Evolutionary conservation across 1,140 invertebrate species (phyloP).

Genomic region (Papilio dardanus): DNA sequence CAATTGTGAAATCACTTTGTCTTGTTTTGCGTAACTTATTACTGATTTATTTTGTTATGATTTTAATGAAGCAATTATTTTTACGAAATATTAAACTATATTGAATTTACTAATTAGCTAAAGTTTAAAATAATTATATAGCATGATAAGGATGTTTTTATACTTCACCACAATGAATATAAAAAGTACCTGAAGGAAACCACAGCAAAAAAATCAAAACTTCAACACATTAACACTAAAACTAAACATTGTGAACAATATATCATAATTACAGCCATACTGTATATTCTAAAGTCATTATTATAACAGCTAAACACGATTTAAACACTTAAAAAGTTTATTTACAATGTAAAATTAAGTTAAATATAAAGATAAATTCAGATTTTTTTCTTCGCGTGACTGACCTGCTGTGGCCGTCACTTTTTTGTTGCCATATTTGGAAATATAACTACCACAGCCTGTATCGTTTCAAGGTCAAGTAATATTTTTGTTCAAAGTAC

Average conservation of each 20-base stretch:
- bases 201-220: constrained; percentile 30
- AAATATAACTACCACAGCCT: background rate
- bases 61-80: background rate
- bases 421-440: constrained; percentile 45
- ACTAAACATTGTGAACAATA: background rate
- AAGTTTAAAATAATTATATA: too few relatives aligned
- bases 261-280: constrained; percentile 16
- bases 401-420: constrained; percentile 57
- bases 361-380: constrained; percentile 56
- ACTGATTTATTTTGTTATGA: background rate
- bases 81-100: background rate
- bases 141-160: background rate
- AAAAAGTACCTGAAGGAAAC: constrained; percentile 32
- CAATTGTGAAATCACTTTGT: background rate
- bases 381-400: constrained; percentile 69
- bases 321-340: constrained; percentile 43
- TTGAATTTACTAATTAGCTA: background rate
- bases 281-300: background rate
- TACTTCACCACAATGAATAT: constrained; percentile 5
- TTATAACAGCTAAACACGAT: constrained; percentile 25
- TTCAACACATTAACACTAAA: constrained; percentile 17
- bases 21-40: background rate
- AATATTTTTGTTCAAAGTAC: background rate
- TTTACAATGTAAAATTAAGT: constrained; percentile 49
- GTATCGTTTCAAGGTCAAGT: background rate